Base-by-base conservation (phyloP, 2,113 vertebrate genomes). In the Planiliza haematocheilus region DNA sequence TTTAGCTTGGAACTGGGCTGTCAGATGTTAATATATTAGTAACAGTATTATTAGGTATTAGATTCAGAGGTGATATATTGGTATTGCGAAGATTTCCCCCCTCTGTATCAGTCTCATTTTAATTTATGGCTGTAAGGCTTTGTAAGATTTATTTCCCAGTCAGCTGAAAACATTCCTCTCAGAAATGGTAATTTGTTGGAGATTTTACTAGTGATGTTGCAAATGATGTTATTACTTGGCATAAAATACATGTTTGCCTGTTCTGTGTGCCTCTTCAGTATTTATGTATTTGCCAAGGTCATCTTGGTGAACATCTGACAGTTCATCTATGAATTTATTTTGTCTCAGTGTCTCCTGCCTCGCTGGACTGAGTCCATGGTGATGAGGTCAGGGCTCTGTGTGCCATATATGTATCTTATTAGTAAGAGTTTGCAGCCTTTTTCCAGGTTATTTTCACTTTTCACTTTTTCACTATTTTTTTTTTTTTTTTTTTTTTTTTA, bases 1-100 rank as follows among this genome's bases (percentile, higher is more conserved):
- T 74, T 74, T 64, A 17, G 52, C 30, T 65, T 74, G 60, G 59
- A 64, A 56, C 48, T 30, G 24, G 2, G 11, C 30, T 52, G 10
- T 10, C 1, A 4, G 11, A 14, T 24, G 14, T 34, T 46, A 30
- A 30, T 2, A 30, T 30, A 30, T 30, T 30, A 30, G 3, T 30
- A 30, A 30, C 24, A 30, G 24, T 30, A 30, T 30, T 30, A 43
- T 63, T 38, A 10, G 14, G n/a, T 55, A 41, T 30, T 56, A n/a
- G 18, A 30, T 42, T 13, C 39, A 46, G 20, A 12, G 34, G 12
- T 24, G 46, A 75, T 9, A 17, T 48, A 39, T 30, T 38, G n/a
- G 16, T 45, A 8, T 39, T 42, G n/a, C 3, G 36, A n/a, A 48
- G 17, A 11, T 52, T 41, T 45, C 8, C 16, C 0, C 21, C 18